Base-by-base conservation (phyloP, 2,888 invertebrate species). In the Seira musarum region DNA sequence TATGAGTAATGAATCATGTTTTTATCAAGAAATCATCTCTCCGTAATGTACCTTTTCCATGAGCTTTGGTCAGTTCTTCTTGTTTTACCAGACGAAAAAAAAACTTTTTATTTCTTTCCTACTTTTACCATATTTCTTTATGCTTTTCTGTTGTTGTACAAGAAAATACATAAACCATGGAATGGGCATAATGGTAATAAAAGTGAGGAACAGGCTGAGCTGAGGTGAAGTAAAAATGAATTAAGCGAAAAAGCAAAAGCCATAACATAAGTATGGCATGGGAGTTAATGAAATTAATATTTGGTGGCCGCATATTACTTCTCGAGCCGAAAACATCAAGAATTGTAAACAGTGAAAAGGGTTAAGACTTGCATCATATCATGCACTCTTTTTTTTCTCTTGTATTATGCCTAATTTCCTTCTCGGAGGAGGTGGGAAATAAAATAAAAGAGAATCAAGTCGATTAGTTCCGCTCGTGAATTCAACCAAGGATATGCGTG, bases 401-500 rank as follows among this genome's bases (percentile, higher is more conserved):
- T n/a, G n/a, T n/a, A n/a, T n/a, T 40, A 49, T 49, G 15, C 49
- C 13, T 49, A 49, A 13, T 49, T 49, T 49, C 49, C 15, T 13
- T 49, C 35, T 49, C 35, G 49, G 68, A 61, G 53, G 79, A 83
- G 83, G 85, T 83, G 83, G 83, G 78, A 82, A 84, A 83, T 82
- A 79, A 83, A 83, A 81, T 81, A 83, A 85, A 84, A 83, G 83
- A 84, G 82, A 85, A 82, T 82, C 76, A 82, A 83, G 81, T 73
- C 85, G 82, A 85, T 85, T 83, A 85, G 85, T 85, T 85, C 85
- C 85, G 83, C 85, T 85, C 82, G 81, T 82, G 83, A 83, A 84
- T 81, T 83, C 83, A 79, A 77, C 77, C 80, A 82, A 80, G 80
- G 80, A 80, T 82, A 30, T 30, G 30, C 8, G 30, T 73, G 76